Evolutionary conservation across 1,140 invertebrate species (phyloP).

Genomic region (Triops cancriformis): DNA sequence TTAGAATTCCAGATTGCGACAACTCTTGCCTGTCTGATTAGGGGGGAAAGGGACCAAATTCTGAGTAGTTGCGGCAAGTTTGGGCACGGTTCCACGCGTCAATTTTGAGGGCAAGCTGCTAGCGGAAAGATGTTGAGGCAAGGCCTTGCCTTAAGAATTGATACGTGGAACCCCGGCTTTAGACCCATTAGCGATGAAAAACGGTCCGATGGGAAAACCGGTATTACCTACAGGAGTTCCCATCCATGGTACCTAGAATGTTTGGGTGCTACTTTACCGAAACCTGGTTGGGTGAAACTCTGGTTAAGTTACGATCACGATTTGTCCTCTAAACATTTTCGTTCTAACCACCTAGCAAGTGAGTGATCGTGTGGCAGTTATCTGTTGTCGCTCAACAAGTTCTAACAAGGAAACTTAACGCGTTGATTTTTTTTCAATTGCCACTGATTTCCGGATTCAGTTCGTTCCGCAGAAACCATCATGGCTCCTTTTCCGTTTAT

Average conservation of each 20-base stretch:
- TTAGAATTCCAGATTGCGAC: too few relatives aligned
- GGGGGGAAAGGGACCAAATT: too few relatives aligned
- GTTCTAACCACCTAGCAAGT: background rate
- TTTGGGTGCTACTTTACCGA: background rate
- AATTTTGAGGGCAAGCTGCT: too few relatives aligned
- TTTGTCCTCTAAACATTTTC: constrained; percentile 19
- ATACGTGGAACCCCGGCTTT: too few relatives aligned
- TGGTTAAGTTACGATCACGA: background rate
- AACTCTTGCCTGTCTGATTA: too few relatives aligned
- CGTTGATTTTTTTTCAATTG: background rate
- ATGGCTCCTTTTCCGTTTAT: constrained; percentile 68
- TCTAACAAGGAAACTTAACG: background rate
- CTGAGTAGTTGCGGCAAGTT: too few relatives aligned
- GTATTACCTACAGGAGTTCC: background rate
- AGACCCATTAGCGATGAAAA: background rate
- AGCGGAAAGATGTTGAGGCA: too few relatives aligned
- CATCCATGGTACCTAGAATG: background rate
- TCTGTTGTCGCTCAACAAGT: background rate
- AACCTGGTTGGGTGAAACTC: background rate
- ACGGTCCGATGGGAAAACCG: background rate
- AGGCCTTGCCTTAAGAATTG: too few relatives aligned
- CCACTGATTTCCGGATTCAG: background rate
- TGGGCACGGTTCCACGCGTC: too few relatives aligned
- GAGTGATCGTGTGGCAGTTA: background rate
- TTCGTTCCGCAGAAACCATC: background rate